Base-by-base conservation (phyloP, 2,113 vertebrate species). In the Castor canadensis region DNA sequence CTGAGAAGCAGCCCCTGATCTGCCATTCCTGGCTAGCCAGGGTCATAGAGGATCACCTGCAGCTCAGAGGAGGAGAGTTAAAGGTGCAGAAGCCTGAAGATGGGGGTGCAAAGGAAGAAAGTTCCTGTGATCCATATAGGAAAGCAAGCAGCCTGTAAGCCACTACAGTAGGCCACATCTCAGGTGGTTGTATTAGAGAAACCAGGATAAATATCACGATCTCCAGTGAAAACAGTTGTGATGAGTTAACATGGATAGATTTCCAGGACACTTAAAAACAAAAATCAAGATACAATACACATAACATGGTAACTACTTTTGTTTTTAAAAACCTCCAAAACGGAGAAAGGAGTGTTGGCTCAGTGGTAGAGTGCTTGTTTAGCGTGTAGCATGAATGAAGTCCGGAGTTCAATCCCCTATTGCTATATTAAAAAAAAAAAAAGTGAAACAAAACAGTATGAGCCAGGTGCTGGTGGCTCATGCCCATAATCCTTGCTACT, bases 271-370 rank as follows among this genome's bases (percentile, higher is more conserved):
- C 71, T 85, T 76, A 76, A 13, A 58, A 30, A 84, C 52, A 35
- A 71, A 79, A 6, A n/a, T 30, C 17, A 67, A 81, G 47, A 75
- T 0, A 79, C 16, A 80, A 71, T 77, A 84, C 10, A 22, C 35
- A 45, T 64, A 77, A 67, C 47, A 72, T 58, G 9, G 32, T 12
- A 66, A 43, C 5, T 60, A 40, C 47, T 94, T 94, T 95, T 81
- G 35, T 87, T 97, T 93, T 45, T 49, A 49, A 93, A 95, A 81
- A 54, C 64, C 24, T 47, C 45, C 38, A 85, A 28, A 66, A 56
- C 8, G 64, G 60, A n/a, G 38, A 8, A n/a, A 19, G 19, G 19
- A 6, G 13, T 20, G 73, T 12, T 26, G 64, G 79, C 28, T 49
- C 2, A n/a, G 35, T 6, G 12, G 2, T 47, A 30, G 26, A 32